phyloP scores from a whole-genome alignment of 2,888 invertebrate species.

The Hypselothyrea guttata region DNA sequence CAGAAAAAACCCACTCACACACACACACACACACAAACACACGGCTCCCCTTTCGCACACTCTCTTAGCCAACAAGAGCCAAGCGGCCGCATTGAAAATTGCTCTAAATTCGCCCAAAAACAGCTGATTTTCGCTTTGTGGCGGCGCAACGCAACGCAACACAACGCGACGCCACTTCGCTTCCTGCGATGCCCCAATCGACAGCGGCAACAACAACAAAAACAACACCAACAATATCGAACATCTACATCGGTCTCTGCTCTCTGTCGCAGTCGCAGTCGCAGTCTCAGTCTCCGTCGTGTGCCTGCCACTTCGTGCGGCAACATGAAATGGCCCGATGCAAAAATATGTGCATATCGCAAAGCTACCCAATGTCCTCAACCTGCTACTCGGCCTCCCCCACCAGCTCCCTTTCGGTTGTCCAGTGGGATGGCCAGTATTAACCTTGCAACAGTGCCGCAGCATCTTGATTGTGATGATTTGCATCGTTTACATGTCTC shows the following conservation, averaged over 20 bases:
- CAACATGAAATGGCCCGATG: conserved; percentile 68
- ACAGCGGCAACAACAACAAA: conserved; percentile 41
- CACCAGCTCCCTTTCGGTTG: conserved; percentile 2
- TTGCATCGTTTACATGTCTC: conserved; percentile 16
- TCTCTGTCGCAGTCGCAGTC: conserved; percentile 65
- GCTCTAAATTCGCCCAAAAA: conserved; percentile 74
- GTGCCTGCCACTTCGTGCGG: conserved; percentile 63
- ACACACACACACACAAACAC: conserved; percentile 7
- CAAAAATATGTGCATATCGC: conserved; percentile 73
- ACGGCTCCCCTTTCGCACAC: neutral
- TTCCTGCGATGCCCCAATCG: conserved; percentile 68
- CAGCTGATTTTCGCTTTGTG: conserved; percentile 69
- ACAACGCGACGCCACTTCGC: conserved; percentile 16
- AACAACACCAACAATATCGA: conserved; percentile 19
- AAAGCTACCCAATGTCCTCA: conserved; percentile 42
- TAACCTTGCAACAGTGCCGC: conserved; percentile 46
- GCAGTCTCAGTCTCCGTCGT: conserved; percentile 56
- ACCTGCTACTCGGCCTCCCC: neutral
- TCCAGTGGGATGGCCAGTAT: conserved; percentile 23
- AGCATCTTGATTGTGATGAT: conserved; percentile 14
- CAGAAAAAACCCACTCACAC: conserved; percentile 19
- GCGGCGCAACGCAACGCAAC: conserved; percentile 1
- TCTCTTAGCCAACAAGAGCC: conserved; percentile 47
- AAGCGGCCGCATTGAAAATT: conserved; percentile 71
- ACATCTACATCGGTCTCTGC: conserved; percentile 50